phyloP scores from a whole-genome alignment of 2,888 invertebrate genomes.

The Dastarcus helophoroides region DNA sequence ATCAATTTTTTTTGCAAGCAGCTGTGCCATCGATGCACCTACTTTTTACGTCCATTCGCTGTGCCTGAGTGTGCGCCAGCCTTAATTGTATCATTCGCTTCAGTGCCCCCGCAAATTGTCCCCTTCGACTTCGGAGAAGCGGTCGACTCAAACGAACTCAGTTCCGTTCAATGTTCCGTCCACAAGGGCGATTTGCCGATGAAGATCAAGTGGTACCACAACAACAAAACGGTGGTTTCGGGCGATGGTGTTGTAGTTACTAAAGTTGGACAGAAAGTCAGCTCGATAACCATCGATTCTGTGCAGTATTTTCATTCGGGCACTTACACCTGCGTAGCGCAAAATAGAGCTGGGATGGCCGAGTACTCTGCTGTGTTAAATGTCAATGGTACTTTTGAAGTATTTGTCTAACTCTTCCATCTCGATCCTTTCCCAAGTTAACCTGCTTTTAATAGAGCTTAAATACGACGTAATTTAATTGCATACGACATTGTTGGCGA shows the following conservation, averaged over 20 bases:
- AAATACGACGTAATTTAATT: no score
- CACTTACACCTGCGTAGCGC: constrained; percentile 45
- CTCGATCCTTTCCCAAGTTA: no score
- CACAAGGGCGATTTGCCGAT: constrained; percentile 69
- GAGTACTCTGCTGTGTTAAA: constrained; percentile 53
- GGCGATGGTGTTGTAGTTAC: constrained; percentile 43
- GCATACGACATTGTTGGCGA: no score
- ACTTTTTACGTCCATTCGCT: no score
- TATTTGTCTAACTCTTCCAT: no score
- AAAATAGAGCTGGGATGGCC: constrained; percentile 50
- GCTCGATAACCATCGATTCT: constrained; percentile 46
- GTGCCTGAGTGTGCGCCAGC: no score
- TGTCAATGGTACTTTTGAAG: constrained; percentile 65
- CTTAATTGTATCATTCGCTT: constrained; percentile 24
- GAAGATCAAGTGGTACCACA: constrained; percentile 58
- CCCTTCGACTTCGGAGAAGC: constrained; percentile 63
- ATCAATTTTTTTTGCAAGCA: no score
- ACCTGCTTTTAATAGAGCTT: no score
- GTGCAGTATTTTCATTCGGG: constrained; percentile 45
- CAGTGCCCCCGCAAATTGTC: constrained; percentile 67
- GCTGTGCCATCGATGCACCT: no score
- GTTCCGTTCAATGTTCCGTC: constrained; percentile 45
- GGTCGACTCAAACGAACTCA: constrained; percentile 32
- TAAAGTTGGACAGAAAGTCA: constrained; percentile 49
- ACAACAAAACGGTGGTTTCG: constrained; percentile 37